Conservation (phyloP, 2,888 invertebrate species). For the Brenthis hecate region DNA sequence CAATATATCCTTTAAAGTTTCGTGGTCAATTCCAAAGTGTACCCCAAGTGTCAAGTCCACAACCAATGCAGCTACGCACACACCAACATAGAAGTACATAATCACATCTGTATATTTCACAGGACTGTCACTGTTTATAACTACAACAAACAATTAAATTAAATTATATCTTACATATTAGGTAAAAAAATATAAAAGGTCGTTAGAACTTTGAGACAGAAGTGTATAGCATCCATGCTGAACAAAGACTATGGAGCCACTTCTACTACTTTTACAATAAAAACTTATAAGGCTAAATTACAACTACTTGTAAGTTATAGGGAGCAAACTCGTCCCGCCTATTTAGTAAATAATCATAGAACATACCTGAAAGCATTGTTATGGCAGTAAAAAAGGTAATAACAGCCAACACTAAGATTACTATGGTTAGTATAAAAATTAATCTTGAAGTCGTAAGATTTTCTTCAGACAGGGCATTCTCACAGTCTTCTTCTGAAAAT, state of each 20-base stretch:
- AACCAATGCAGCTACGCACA: constrained; percentile 49
- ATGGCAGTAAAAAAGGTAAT: constrained; percentile 48
- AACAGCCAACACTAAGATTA: constrained; percentile 49
- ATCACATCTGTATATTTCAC: constrained; percentile 45
- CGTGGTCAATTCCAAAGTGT: constrained; percentile 60
- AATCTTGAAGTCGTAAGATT: constrained; percentile 50
- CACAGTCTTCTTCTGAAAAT: constrained; percentile 52
- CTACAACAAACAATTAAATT: constrained; percentile 38
- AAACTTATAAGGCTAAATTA: too few relatives aligned
- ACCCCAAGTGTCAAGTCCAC: constrained; percentile 57
- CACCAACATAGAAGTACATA: constrained; percentile 49
- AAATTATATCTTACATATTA: too few relatives aligned
- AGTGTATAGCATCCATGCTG: too few relatives aligned
- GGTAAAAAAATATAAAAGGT: too few relatives aligned
- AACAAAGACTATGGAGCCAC: too few relatives aligned
- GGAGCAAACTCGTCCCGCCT: too few relatives aligned
- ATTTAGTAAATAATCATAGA: background rate
- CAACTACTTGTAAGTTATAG: too few relatives aligned
- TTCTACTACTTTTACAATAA: too few relatives aligned
- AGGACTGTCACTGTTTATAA: constrained; percentile 42
- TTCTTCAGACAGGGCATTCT: constrained; percentile 28
- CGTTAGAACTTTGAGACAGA: too few relatives aligned
- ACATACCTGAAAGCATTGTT: constrained; percentile 48
- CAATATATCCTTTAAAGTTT: constrained; percentile 45
- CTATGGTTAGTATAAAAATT: constrained; percentile 51